Evolutionary conservation across 1,140 invertebrate species (phyloP).

Genomic region (Drosophila serrata): DNA sequence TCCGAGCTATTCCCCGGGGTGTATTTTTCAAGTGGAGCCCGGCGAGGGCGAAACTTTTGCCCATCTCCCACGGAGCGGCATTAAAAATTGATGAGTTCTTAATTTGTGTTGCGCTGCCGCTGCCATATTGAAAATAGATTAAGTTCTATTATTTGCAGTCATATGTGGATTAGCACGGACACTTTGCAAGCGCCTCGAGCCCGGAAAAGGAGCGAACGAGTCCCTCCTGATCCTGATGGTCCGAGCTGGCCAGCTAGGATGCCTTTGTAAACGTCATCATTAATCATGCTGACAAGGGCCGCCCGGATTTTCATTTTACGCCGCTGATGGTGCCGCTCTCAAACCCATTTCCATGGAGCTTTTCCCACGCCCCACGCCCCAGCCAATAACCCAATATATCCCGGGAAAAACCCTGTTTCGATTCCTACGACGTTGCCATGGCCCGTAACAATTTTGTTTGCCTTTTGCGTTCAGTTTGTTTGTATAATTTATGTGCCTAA

Average conservation of each 20-base stretch:
- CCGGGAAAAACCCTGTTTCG: conserved; percentile 38
- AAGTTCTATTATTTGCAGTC: conserved; percentile 84
- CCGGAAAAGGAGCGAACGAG: conserved; percentile 40
- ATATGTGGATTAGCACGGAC: conserved; percentile 83
- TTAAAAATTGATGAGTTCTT: conserved; percentile 84
- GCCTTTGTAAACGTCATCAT: conserved; percentile 83
- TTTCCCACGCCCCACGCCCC: conserved; percentile 19
- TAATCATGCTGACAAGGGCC: conserved; percentile 82
- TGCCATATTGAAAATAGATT: conserved; percentile 84
- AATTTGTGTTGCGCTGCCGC: conserved; percentile 78
- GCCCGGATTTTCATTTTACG: conserved; percentile 77
- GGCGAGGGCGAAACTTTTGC: conserved; percentile 39
- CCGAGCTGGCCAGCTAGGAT: conserved; percentile 31
- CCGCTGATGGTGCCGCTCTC: conserved; percentile 39
- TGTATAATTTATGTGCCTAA: conserved; percentile 75
- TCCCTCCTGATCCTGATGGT: conserved; percentile 16
- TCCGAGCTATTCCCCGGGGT: conserved; percentile 69
- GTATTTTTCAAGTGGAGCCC: conserved; percentile 73
- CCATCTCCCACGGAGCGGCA: conserved; percentile 65
- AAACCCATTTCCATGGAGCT: conserved; percentile 41
- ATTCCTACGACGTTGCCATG: conserved; percentile 46
- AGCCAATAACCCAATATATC: conserved; percentile 38
- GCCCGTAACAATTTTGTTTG: conserved; percentile 65
- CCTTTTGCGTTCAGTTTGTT: conserved; percentile 61
- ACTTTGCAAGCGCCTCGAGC: conserved; percentile 48